phyloP scores from a whole-genome alignment of 1,140 invertebrate species.

The Drosophila kohkoa region DNA sequence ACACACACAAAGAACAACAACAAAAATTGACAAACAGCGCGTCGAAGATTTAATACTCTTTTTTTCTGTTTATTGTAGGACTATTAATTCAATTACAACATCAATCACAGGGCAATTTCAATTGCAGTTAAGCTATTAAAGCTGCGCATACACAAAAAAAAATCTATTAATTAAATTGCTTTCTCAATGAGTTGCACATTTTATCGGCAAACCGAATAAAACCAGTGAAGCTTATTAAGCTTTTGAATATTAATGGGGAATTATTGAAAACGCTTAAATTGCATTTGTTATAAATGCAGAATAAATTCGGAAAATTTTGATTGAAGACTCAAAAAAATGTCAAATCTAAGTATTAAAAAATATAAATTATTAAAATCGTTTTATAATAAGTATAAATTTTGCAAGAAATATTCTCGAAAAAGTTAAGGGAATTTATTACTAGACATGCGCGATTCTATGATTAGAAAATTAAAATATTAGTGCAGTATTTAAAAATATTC shows the following conservation, averaged over 20 bases:
- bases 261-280: too few species aligned
- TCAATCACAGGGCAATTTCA: not conserved
- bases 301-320: too few species aligned
- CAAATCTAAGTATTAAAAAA: too few species aligned
- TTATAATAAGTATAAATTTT: too few species aligned
- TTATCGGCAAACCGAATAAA: not conserved
- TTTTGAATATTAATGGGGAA: not conserved
- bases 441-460: too few species aligned
- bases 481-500: too few species aligned
- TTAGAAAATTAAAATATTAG: too few species aligned
- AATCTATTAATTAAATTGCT: not conserved
- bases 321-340: too few species aligned
- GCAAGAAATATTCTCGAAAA: too few species aligned
- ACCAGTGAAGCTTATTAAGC: not conserved
- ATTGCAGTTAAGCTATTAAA: not conserved
- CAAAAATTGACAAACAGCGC: not conserved
- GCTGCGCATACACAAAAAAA: not conserved
- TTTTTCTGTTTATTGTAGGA: not conserved
- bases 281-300: too few species aligned
- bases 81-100: conserved; percentile 12
- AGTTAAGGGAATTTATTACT: too few species aligned
- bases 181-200: not conserved
- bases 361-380: too few species aligned
- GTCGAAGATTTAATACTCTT: conserved; percentile 20
- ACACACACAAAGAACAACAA: conserved; percentile 10